Base-by-base conservation (phyloP, 2,888 invertebrate species). In the Tenthredo livida region DNA sequence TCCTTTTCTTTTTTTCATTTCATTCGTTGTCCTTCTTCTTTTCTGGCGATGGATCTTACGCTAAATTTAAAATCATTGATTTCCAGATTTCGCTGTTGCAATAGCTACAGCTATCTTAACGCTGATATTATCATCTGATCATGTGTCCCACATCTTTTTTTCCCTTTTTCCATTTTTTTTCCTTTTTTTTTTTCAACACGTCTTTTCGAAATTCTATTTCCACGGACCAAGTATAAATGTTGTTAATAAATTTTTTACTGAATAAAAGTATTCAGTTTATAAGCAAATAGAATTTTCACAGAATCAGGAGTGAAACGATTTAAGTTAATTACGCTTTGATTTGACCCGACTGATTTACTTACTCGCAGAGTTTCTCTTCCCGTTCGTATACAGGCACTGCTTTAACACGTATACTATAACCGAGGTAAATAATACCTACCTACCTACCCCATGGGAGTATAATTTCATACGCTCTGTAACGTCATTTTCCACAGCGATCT, bases 321-420 rank as follows among this genome's bases (percentile, higher is more conserved):
- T 73, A 73, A 73, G 72, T 73, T 73, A 73, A 73, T 73, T 73
- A 43, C n/a, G 43, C 72, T 73, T 43, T 43, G 72, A 73, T 73
- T 73, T 21, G 21, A 73, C 37, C 72, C 72, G 72, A 43, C 72
- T 43, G 72, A 73, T 73, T 73, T 73, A 73, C 72, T 73, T 73
- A 73, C 72, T 43, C 72, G 5, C 43, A 7, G 37, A 73, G 72
- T 73, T 73, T 73, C 72, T 40, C 72, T 73, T n/a, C 43, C 70
- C 40, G n/a, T 15, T 37, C 17, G 70, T 15, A 37, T 9, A 37
- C 47, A 72, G 6, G 37, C 17, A 37, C 70, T 37, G 65, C 15
- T 33, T 67, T 12, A 40, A 73, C 73, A 73, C 29, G 7, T 43
- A 73, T 73, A n/a, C n/a, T n/a, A 73, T 15, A 73, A 73, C n/a